These are phyloP conservation scores for Sebastes reedi DNA, from an alignment of 2,797 vertebrate genomes.

Conservation along the genomic window DNA sequence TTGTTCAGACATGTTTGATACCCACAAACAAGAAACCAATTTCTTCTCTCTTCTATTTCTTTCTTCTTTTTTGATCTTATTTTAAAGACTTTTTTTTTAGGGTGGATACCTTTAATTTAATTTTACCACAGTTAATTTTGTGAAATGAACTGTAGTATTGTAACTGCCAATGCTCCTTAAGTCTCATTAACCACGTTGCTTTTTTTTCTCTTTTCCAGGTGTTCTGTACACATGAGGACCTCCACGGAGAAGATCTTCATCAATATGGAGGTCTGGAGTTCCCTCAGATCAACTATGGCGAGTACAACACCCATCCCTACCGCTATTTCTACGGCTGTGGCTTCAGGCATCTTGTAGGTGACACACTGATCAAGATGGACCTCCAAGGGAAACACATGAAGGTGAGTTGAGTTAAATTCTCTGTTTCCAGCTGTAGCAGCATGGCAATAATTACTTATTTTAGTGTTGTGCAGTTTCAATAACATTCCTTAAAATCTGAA, in stretches of 20 bases:
- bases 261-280: constrained; percentile 89
- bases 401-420: constrained; percentile 63
- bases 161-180: neutral
- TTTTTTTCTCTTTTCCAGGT: constrained; percentile 72
- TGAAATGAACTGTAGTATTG: neutral
- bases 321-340: constrained; percentile 92
- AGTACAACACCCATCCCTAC: constrained; percentile 86
- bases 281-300: constrained; percentile 90
- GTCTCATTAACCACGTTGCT: neutral
- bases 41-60: neutral
- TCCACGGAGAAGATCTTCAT: constrained; percentile 84
- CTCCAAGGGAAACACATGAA: constrained; percentile 85
- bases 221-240: constrained; percentile 88
- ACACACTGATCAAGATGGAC: constrained; percentile 91
- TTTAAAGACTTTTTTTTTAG: neutral
- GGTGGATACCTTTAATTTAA: neutral
- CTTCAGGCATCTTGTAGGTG: constrained; percentile 89
- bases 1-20: neutral
- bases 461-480: neutral
- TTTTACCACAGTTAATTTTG: neutral
- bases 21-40: neutral
- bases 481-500: neutral
- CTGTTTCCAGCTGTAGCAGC: neutral
- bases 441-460: neutral
- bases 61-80: neutral